Conservation (phyloP, 2,113 vertebrate genomes). For the Microtus ochrogaster region DNA sequence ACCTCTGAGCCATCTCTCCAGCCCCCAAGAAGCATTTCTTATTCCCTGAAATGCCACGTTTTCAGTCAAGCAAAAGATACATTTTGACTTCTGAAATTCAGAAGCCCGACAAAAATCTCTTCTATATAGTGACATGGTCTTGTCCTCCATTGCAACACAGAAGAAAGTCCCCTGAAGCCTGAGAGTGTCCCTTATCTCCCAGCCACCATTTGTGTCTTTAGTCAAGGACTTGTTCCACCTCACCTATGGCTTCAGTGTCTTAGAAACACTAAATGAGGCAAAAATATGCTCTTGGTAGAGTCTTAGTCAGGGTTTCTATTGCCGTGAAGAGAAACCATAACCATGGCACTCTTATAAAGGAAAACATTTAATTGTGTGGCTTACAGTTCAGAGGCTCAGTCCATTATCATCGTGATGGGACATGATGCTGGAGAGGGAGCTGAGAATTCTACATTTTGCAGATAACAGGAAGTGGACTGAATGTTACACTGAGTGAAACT, state of each 20-base stretch:
- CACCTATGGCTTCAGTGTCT: neutral
- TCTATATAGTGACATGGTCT: neutral
- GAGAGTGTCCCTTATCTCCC: too few species aligned
- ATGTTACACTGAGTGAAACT: neutral
- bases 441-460: neutral
- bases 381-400: neutral
- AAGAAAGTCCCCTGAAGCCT: neutral
- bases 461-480: neutral
- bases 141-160: neutral
- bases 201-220: neutral
- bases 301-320: neutral
- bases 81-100: neutral
- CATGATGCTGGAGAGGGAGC: neutral
- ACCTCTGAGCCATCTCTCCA: too few species aligned
- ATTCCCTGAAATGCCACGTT: neutral
- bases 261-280: neutral
- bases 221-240: neutral
- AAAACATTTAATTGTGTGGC: neutral
- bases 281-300: neutral
- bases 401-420: neutral
- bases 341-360: neutral
- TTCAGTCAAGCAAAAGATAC: neutral
- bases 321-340: neutral
- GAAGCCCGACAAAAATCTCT: neutral
- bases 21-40: slow-evolving; percentile 31